A percentile compares a stretch with the other conserved stretches of the same genome.
These are phyloP conservation scores for Tylochromis polylepis DNA, from an alignment of 2,113 vertebrate genomes.

Conservation along the genomic window DNA sequence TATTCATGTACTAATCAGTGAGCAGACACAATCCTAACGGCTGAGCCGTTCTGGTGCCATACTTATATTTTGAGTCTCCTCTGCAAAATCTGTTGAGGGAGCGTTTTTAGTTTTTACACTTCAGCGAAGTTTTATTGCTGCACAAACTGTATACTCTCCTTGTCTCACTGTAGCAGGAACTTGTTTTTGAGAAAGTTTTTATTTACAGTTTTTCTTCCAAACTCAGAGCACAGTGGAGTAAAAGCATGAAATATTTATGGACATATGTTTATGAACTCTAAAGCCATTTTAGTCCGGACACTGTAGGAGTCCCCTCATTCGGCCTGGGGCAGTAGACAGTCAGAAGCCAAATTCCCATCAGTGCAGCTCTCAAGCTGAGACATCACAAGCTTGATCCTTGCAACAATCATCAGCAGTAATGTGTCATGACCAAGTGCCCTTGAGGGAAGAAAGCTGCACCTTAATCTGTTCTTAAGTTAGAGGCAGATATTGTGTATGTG, in stretches of 20 bases:
- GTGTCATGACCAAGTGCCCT: conserved; percentile 63
- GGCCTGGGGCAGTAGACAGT: conserved; percentile 8
- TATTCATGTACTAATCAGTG: conserved; percentile 36
- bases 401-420: conserved; percentile 60
- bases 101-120: not conserved
- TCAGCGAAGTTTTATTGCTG: not conserved
- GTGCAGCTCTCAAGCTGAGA: conserved; percentile 51
- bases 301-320: not conserved
- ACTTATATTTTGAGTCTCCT: conserved; percentile 28
- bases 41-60: conserved; percentile 40
- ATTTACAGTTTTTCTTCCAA: not conserved
- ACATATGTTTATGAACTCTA: not conserved
- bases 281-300: not conserved
- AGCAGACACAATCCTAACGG: conserved; percentile 14
- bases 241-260: conserved; percentile 3
- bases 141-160: not conserved
- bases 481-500: not conserved
- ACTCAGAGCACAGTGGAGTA: not conserved
- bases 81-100: conserved; percentile 33
- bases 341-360: conserved; percentile 47
- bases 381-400: conserved; percentile 47
- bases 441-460: conserved; percentile 49
- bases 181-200: not conserved
- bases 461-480: conserved; percentile 37
- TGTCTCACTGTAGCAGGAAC: not conserved